Conservation (phyloP, 2,797 vertebrate genomes). For the Alauda arvensis region DNA sequence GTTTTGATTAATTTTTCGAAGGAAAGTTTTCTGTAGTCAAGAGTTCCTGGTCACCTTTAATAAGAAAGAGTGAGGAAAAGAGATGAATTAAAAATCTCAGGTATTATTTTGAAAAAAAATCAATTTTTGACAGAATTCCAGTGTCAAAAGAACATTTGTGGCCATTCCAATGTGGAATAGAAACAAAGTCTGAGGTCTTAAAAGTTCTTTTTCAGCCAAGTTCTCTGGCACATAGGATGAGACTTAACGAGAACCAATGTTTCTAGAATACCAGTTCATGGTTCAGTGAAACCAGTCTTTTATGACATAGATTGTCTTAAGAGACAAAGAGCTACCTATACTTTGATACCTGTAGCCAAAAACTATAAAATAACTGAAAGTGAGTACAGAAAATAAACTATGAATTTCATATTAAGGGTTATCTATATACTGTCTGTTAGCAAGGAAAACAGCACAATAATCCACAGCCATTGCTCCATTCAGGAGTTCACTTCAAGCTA, state of each 20-base stretch:
- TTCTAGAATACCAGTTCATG: not conserved
- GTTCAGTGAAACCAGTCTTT: not conserved
- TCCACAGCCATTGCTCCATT: not conserved
- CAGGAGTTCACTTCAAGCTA: not conserved
- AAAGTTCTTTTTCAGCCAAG: not conserved
- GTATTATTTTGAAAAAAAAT: not conserved
- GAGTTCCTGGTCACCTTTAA: not conserved
- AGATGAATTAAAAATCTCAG: not conserved
- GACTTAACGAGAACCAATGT: not conserved
- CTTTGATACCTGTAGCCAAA: not conserved
- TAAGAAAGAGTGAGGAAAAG: not conserved
- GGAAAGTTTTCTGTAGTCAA: not conserved
- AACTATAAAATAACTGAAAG: not conserved
- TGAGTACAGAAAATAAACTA: not conserved
- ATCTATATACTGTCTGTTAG: not conserved
- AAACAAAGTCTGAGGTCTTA: not conserved
- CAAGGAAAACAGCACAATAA: not conserved
- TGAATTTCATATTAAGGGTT: not conserved
- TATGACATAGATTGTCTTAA: not conserved
- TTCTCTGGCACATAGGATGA: not conserved
- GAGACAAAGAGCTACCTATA: not conserved
- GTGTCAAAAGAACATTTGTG: not conserved
- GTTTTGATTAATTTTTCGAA: constrained; percentile 5
- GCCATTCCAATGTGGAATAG: not conserved
- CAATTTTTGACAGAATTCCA: not conserved